phyloP scores from a whole-genome alignment of 1,140 invertebrate species.

The Anoplolepis gracilipes region DNA sequence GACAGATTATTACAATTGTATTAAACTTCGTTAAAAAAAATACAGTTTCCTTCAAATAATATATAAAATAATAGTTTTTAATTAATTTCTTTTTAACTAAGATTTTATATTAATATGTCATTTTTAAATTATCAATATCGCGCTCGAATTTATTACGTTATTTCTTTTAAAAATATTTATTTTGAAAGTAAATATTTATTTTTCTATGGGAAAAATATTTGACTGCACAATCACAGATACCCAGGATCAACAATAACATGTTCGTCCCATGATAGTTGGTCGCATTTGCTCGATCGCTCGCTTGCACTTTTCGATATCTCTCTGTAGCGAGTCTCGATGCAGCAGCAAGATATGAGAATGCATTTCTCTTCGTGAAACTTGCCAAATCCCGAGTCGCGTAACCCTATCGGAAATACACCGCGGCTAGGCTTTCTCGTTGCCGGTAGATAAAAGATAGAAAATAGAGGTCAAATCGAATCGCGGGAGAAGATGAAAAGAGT shows the following conservation, averaged over 20 bases:
- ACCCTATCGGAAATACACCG: conserved; percentile 23
- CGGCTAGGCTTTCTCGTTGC: conserved; percentile 14
- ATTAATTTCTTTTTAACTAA: neutral
- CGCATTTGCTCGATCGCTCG: neutral
- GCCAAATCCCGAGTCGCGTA: neutral
- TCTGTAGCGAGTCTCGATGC: neutral
- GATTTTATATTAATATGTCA: neutral
- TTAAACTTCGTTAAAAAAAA: too few relatives aligned
- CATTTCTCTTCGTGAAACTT: neutral
- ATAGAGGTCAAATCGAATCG: conserved; percentile 62
- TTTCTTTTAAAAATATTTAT: neutral
- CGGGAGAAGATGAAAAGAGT: conserved; percentile 54
- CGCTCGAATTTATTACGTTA: too few relatives aligned
- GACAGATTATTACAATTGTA: too few relatives aligned
- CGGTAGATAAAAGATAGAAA: conserved; percentile 64
- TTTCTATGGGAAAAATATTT: neutral
- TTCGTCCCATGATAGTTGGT: neutral
- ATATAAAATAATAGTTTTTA: neutral
- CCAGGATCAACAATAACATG: neutral
- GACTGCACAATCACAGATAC: neutral
- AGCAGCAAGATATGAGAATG: neutral
- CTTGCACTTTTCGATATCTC: conserved; percentile 6
- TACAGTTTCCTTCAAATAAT: too few relatives aligned
- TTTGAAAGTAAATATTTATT: neutral
- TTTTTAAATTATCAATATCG: neutral